Conservation (phyloP, 2,888 invertebrate species). For the Agrotis ipsilon region DNA sequence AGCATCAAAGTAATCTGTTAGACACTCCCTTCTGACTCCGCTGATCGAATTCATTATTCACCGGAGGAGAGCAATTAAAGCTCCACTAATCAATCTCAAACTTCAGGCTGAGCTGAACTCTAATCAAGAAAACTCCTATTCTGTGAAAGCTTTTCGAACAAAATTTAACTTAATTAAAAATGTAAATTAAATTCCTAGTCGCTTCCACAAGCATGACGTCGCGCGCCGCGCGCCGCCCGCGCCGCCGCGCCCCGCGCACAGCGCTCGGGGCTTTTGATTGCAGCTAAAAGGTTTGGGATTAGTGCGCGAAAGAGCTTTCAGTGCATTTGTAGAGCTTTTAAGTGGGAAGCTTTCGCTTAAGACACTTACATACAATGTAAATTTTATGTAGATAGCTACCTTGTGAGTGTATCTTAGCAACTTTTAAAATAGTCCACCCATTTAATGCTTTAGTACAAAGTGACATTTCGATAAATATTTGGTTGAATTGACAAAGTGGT, state of each 20-base stretch:
- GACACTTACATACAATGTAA: constrained; percentile 91
- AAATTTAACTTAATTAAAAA: constrained; percentile 92
- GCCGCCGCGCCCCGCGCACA: constrained; percentile 73
- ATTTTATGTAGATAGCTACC: constrained; percentile 85
- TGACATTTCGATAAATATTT: constrained; percentile 37
- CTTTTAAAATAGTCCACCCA: constrained; percentile 57
- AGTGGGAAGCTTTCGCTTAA: constrained; percentile 91
- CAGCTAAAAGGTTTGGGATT: constrained; percentile 92
- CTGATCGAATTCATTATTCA: constrained; percentile 91
- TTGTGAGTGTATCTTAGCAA: constrained; percentile 71
- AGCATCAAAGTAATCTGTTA: constrained; percentile 81
- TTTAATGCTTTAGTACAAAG: constrained; percentile 52
- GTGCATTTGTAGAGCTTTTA: constrained; percentile 92
- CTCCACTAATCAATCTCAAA: constrained; percentile 91
- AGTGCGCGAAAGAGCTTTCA: constrained; percentile 92
- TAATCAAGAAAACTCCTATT: constrained; percentile 91
- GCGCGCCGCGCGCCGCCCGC: constrained; percentile 65
- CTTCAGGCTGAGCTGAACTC: constrained; percentile 90
- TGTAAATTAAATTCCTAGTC: constrained; percentile 91
- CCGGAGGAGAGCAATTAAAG: constrained; percentile 90
- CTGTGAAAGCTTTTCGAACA: constrained; percentile 91
- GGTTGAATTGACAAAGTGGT: constrained; percentile 36
- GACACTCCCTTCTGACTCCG: constrained; percentile 81
- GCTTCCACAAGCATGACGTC: constrained; percentile 90
- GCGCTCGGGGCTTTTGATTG: constrained; percentile 91